phyloP scores from a whole-genome alignment of 2,113 vertebrate species.

The Elachura formosa region DNA sequence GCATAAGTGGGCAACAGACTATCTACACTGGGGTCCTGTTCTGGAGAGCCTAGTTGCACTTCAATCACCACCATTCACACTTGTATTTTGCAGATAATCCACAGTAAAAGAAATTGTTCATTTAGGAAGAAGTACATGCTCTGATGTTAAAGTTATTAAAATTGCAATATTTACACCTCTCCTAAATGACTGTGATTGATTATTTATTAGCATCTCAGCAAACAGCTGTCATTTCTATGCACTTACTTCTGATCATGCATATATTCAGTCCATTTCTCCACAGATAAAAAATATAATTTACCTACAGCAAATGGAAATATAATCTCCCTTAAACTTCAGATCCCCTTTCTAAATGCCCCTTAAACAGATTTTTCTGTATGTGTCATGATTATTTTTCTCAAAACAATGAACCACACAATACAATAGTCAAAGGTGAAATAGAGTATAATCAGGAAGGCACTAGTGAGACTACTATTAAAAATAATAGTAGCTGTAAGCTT shows the following conservation, averaged over 20 bases:
- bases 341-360: not conserved
- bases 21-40: not conserved
- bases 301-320: not conserved
- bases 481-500: constrained; percentile 2
- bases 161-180: not conserved
- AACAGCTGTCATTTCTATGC: not conserved
- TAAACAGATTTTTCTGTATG: not conserved
- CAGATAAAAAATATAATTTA: not conserved
- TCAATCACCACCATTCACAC: not conserved
- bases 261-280: not conserved
- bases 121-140: not conserved
- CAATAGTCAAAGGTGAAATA: not conserved
- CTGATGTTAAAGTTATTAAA: not conserved
- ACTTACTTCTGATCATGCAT: not conserved
- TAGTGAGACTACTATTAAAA: not conserved
- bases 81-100: not conserved
- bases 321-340: not conserved
- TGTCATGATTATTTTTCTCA: not conserved
- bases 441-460: not conserved
- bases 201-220: not conserved
- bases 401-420: not conserved
- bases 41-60: not conserved
- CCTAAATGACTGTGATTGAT: not conserved
- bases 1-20: not conserved
- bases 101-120: not conserved